A percentile compares a stretch with the other conserved stretches of the same genome.
These are phyloP conservation scores for Synergus laeviventris DNA, from an alignment of 2,888 invertebrate species.

Conservation along the genomic window DNA sequence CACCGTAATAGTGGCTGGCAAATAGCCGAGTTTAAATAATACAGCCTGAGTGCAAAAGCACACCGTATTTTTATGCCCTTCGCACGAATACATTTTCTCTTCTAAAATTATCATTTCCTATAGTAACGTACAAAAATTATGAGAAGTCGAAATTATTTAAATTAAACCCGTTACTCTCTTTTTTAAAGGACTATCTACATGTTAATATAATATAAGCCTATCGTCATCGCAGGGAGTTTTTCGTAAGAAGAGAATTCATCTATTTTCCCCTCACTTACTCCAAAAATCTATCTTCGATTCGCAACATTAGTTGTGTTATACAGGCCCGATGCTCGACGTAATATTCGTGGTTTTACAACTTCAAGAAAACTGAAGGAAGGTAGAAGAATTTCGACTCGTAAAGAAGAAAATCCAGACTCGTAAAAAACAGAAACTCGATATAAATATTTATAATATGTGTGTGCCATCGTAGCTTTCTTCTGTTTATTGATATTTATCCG, in stretches of 20 bases:
- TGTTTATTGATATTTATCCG: conserved; percentile 70
- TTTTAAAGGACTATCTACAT: conserved; percentile 71
- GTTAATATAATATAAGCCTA: conserved; percentile 68
- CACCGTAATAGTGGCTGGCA: conserved; percentile 65
- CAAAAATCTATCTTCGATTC: conserved; percentile 15
- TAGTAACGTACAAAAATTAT: conserved; percentile 74
- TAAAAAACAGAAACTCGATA: conserved; percentile 1
- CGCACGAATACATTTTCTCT: conserved; percentile 56
- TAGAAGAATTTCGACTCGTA: conserved; percentile 30
- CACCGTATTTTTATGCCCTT: conserved; percentile 31
- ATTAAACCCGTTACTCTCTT: conserved; percentile 69
- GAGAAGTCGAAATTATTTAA: conserved; percentile 69
- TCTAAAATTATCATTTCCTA: conserved; percentile 70
- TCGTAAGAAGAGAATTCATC: conserved; percentile 60
- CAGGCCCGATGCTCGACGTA: conserved; percentile 1
- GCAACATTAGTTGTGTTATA: conserved; percentile 19
- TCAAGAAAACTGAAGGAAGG: conserved; percentile 21
- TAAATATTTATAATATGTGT: conserved; percentile 24
- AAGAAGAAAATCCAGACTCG: conserved; percentile 30
- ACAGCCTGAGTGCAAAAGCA: conserved; percentile 53
- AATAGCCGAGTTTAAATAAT: conserved; percentile 67
- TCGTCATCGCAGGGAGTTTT: conserved; percentile 58
- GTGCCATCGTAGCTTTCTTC: conserved; percentile 64
- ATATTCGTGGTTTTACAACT: conserved; percentile 11
- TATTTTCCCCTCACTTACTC: conserved; percentile 42